Base-by-base conservation (phyloP, 2,113 vertebrate species). In the Hippocampus mohnikei region DNA sequence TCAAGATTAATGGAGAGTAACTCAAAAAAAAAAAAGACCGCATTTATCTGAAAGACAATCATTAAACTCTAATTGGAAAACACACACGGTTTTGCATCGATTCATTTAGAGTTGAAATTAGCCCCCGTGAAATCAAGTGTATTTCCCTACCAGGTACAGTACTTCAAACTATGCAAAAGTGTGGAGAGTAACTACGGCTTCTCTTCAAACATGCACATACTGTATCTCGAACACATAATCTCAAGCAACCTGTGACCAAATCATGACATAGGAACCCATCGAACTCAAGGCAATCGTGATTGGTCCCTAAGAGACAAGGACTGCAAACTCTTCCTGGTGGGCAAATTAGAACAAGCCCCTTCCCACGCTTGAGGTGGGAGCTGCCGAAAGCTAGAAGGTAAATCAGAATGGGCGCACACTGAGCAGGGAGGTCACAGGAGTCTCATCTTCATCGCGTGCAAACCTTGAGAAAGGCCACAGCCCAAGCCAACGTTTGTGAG, bases 371-470 rank as follows among this genome's bases (percentile, higher is more conserved):
- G 87, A 70, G 77, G 79, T 75, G 69, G 70, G 83, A 88, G 80
- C 86, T 85, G 79, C 69, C 65, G 76, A 85, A 76, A 81, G 78
- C 75, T 80, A 78, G 79, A 77, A 81, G 81, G 85, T 82, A 77
- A 86, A 73, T 77, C 75, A 78, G 76, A 73, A 77, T 78, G 83
- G 84, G 89, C 87, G 85, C 88, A 87, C 82, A 87, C 85, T 77
- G 83, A 76, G 81, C 77, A 53, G 70, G 70, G 79, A 74, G 88
- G 73, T 77, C 83, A 82, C 81, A 53, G 79, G 84, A 87, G 67
- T 84, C 79, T 75, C 79, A 75, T 75, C 81, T 81, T 44, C 74
- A 79, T 81, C 85, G 85, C 78, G 80, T 86, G 79, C 86, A 85
- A 90, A 80, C 78, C 72, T 74, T 69, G 69, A 70, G 81, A 78